Evolutionary conservation across 2,113 vertebrate genomes (phyloP).

Genomic region (Lutjanus erythropterus): DNA sequence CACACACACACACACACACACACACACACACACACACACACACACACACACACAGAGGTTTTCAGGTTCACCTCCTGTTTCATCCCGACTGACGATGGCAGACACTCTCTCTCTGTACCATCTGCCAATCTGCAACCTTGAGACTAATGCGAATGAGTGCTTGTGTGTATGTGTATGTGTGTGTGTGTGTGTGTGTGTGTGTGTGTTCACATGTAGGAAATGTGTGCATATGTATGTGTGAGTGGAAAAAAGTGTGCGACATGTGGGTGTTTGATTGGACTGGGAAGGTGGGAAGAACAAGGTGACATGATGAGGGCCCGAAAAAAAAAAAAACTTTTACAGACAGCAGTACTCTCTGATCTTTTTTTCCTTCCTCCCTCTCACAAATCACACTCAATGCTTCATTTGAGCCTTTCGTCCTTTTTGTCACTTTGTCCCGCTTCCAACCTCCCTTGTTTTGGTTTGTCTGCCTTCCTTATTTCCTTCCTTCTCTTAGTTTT

Average conservation of each 20-base stretch:
- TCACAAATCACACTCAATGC: background rate
- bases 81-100: constrained; percentile 22
- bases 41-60: background rate
- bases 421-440: background rate
- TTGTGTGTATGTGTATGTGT: constrained; percentile 4
- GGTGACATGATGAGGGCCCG: background rate
- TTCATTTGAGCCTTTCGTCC: background rate
- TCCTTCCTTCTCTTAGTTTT: background rate
- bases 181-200: constrained; percentile 6
- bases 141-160: background rate
- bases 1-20: background rate
- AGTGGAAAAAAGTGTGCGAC: background rate
- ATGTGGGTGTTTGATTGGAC: background rate
- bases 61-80: constrained; percentile 24
- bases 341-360: background rate
- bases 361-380: background rate
- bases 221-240: background rate
- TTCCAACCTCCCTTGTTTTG: background rate
- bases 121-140: constrained; percentile 49
- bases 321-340: background rate
- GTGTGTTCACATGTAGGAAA: background rate
- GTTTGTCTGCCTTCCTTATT: background rate
- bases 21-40: background rate
- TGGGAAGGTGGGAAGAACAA: constrained; percentile 6
- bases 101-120: constrained; percentile 14